Conservation (phyloP, 2,888 invertebrate genomes). For the Alcis repandata region DNA sequence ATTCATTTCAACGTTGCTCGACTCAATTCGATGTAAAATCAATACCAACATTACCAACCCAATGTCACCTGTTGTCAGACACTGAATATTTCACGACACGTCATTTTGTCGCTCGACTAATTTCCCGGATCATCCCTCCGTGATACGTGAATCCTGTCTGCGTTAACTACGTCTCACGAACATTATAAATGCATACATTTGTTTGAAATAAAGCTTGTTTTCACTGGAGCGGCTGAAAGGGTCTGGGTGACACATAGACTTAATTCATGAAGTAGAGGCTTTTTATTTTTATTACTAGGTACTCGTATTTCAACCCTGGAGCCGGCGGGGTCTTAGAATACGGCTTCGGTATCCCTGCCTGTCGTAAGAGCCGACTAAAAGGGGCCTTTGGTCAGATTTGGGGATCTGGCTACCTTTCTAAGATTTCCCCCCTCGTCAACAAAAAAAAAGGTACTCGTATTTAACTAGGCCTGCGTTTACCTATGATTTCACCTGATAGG, state of each 20-base stretch:
- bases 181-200: background rate
- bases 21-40: background rate
- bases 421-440: no score
- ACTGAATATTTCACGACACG: slow-evolving; percentile 3
- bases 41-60: background rate
- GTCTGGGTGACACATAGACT: background rate
- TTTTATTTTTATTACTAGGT: no score
- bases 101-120: slow-evolving; percentile 9
- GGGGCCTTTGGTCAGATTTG: no score
- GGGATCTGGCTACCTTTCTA: no score
- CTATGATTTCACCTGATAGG: no score
- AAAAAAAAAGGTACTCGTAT: no score
- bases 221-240: background rate
- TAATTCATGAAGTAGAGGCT: no score
- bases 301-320: no score
- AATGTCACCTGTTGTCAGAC: background rate
- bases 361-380: no score
- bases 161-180: background rate
- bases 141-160: background rate
- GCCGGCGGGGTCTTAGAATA: no score
- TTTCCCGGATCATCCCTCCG: background rate
- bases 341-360: no score
- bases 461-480: no score
- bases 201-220: background rate
- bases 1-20: background rate